These are phyloP conservation scores for Panzeria rudis DNA, from an alignment of 2,888 invertebrate genomes.

Conservation along the genomic window DNA sequence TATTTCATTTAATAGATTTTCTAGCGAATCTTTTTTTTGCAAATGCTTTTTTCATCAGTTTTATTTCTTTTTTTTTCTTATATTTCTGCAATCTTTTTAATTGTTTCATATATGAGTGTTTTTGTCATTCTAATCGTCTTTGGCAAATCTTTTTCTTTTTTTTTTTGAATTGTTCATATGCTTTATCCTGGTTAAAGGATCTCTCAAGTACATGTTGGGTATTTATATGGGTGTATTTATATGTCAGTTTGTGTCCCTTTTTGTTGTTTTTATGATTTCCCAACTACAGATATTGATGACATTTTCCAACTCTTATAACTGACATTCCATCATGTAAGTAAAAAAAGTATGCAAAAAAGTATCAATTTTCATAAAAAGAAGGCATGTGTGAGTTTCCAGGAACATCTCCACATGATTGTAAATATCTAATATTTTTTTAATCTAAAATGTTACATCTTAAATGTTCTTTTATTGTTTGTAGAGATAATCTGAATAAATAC, in stretches of 20 bases:
- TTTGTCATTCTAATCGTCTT: slow-evolving; percentile 71
- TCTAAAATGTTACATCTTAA: slow-evolving; percentile 46
- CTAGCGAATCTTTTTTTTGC: slow-evolving; percentile 45
- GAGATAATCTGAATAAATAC: slow-evolving; percentile 48
- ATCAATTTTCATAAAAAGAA: slow-evolving; percentile 61
- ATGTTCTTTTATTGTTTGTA: slow-evolving; percentile 25
- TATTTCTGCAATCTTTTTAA: slow-evolving; percentile 34
- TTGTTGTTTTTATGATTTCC: slow-evolving; percentile 23
- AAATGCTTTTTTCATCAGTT: slow-evolving; percentile 32
- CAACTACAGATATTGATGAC: slow-evolving; percentile 39
- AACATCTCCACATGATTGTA: neutral
- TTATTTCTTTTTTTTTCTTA: neutral
- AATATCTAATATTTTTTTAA: slow-evolving; percentile 13
- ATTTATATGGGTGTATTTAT: slow-evolving; percentile 56
- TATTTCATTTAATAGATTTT: slow-evolving; percentile 53
- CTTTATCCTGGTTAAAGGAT: slow-evolving; percentile 51
- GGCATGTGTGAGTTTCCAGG: slow-evolving; percentile 46
- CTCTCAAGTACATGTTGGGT: slow-evolving; percentile 21
- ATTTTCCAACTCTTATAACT: slow-evolving; percentile 50
- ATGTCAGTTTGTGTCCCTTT: slow-evolving; percentile 30
- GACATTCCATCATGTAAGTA: slow-evolving; percentile 52
- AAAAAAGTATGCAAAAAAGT: slow-evolving; percentile 49
- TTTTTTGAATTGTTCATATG: neutral
- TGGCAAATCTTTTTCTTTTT: slow-evolving; percentile 54
- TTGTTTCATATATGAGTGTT: slow-evolving; percentile 52